Evolutionary conservation across 2,888 invertebrate genomes (phyloP).

Genomic region (Plagodis pulveraria): DNA sequence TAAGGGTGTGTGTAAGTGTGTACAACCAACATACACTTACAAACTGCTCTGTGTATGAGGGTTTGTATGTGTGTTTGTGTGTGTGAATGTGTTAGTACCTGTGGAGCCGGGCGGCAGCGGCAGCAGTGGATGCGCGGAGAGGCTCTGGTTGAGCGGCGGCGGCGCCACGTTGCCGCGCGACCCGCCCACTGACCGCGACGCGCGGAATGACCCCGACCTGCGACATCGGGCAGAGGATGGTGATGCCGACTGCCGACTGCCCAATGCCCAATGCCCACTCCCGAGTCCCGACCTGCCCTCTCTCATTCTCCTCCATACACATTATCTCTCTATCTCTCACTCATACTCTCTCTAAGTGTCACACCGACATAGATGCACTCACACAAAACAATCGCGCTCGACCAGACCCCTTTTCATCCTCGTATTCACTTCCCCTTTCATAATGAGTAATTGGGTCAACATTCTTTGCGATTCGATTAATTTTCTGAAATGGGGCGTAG

Average conservation of each 20-base stretch:
- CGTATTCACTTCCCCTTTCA: not conserved
- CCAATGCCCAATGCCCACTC: too few species aligned
- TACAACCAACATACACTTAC: too few species aligned
- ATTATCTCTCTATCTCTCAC: not conserved
- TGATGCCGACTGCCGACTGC: constrained; percentile 43
- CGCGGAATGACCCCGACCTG: constrained; percentile 98
- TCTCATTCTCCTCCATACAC: not conserved
- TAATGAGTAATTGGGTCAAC: too few species aligned
- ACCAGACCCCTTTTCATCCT: not conserved
- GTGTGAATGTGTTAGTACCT: constrained; percentile 64
- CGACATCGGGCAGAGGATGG: constrained; percentile 85
- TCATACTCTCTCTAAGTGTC: not conserved
- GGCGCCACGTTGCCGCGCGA: constrained; percentile 93
- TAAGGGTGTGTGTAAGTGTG: too few species aligned
- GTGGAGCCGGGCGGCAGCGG: constrained; percentile 91
- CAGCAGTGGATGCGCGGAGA: constrained; percentile 97
- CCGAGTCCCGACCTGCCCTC: not conserved
- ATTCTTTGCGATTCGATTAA: too few species aligned
- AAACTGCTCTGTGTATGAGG: not conserved
- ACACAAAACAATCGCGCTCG: not conserved
- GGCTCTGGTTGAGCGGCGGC: constrained; percentile 86
- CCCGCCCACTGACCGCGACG: constrained; percentile 81
- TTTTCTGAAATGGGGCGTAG: constrained; percentile 6
- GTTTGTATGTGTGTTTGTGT: constrained; percentile 1
- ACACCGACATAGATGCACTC: too few species aligned